A percentile compares a stretch with the other conserved stretches of the same genome.
phyloP scores from a whole-genome alignment of 2,888 invertebrate genomes.

The Spatulosminthurus flaviceps region DNA sequence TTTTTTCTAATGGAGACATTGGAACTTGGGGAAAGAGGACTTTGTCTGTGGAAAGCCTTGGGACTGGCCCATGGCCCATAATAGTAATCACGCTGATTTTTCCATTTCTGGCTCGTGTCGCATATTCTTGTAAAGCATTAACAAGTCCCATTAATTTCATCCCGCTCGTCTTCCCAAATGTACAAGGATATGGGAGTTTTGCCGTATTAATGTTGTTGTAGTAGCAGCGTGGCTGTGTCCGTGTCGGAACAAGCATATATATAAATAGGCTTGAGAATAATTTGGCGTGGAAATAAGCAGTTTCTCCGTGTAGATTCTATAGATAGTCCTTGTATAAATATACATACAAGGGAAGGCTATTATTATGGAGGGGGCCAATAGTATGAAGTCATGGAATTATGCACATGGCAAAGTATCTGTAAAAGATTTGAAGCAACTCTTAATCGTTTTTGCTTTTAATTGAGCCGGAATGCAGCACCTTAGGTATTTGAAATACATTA shows the following conservation, averaged over 20 bases:
- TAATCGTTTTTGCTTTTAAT: slow-evolving; percentile 27
- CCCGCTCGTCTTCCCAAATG: neutral
- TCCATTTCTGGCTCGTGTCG: neutral
- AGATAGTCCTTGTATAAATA: no score
- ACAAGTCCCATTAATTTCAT: slow-evolving; percentile 14
- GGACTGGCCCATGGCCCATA: no score
- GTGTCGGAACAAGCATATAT: no score
- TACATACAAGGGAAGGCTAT: no score
- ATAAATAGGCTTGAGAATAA: no score
- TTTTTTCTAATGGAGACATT: neutral
- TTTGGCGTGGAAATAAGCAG: no score
- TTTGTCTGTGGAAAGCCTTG: no score
- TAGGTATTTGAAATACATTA: slow-evolving; percentile 25
- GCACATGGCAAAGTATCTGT: neutral
- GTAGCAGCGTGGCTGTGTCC: no score
- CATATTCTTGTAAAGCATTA: neutral
- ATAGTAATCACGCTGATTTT: slow-evolving; percentile 10
- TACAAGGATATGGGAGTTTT: neutral
- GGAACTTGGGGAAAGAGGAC: no score
- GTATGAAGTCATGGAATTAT: no score
- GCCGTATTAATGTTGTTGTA: no score
- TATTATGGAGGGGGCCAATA: no score
- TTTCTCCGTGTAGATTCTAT: neutral
- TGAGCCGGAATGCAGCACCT: slow-evolving; percentile 23
- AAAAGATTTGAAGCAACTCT: neutral